Conservation (phyloP, 2,113 vertebrate genomes). For the Plecotus auritus region DNA sequence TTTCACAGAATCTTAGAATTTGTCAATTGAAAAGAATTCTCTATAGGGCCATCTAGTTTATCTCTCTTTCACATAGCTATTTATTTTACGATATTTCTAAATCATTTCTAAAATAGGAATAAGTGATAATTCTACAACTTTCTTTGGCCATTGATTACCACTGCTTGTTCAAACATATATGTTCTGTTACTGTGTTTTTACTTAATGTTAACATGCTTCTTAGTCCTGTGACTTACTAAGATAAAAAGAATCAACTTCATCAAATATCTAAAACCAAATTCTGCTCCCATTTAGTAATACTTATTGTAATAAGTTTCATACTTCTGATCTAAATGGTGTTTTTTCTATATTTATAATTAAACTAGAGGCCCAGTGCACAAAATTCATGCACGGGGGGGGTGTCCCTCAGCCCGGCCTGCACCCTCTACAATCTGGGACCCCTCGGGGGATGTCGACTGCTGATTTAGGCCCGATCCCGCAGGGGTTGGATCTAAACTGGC, state of each 20-base stretch:
- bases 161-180: not conserved
- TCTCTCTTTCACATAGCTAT: not conserved
- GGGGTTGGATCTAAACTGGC: too few relatives aligned
- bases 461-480: too few relatives aligned
- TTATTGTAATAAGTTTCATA: conserved; percentile 34
- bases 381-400: too few relatives aligned
- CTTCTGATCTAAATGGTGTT: conserved; percentile 27
- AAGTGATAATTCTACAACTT: not conserved
- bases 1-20: conserved; percentile 27
- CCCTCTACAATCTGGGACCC: too few relatives aligned
- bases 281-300: conserved; percentile 43
- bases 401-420: too few relatives aligned
- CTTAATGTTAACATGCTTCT: not conserved
- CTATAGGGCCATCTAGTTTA: conserved; percentile 44
- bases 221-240: not conserved
- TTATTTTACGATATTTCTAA: conserved; percentile 54
- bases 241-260: not conserved
- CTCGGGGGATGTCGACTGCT: too few relatives aligned
- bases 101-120: conserved; percentile 15
- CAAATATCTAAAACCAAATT: conserved; percentile 11
- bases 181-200: not conserved
- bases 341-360: conserved; percentile 73
- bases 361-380: too few relatives aligned
- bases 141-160: not conserved
- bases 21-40: conserved; percentile 49